These are phyloP conservation scores for Leptinotarsa undecemlineata DNA, from an alignment of 1,140 invertebrate species.

Conservation along the genomic window DNA sequence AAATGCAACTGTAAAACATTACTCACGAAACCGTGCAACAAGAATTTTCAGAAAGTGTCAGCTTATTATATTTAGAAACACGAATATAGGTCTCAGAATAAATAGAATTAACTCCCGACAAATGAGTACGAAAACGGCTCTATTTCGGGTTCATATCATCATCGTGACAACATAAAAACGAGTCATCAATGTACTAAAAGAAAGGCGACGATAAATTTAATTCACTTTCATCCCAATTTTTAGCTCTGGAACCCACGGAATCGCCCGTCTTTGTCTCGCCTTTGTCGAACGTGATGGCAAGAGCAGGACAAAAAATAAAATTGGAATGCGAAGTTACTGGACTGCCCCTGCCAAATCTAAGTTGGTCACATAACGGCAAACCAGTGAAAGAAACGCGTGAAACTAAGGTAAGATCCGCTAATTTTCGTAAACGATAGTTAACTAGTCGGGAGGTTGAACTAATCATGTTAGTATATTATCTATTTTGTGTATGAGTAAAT, in stretches of 20 bases:
- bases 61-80: constrained; percentile 1
- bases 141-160: not conserved
- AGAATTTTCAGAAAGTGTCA: constrained; percentile 3
- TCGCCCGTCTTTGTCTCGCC: constrained; percentile 61
- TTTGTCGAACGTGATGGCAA: constrained; percentile 66
- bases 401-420: constrained; percentile 58
- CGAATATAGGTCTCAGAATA: not conserved
- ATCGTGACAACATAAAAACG: not conserved
- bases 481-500: no score
- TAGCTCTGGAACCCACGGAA: constrained; percentile 59
- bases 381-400: constrained; percentile 61
- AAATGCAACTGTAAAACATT: not conserved
- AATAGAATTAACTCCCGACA: not conserved
- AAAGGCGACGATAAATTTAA: not conserved
- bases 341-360: constrained; percentile 61
- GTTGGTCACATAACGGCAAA: constrained; percentile 73
- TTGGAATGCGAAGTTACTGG: constrained; percentile 70
- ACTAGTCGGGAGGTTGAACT: no score
- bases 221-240: constrained; percentile 33
- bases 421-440: not conserved
- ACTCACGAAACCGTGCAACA: not conserved
- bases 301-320: constrained; percentile 68
- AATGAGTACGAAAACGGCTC: not conserved
- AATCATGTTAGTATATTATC: no score
- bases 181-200: not conserved